Conservation (phyloP, 2,113 vertebrate genomes). For the Poecilia latipinna region DNA sequence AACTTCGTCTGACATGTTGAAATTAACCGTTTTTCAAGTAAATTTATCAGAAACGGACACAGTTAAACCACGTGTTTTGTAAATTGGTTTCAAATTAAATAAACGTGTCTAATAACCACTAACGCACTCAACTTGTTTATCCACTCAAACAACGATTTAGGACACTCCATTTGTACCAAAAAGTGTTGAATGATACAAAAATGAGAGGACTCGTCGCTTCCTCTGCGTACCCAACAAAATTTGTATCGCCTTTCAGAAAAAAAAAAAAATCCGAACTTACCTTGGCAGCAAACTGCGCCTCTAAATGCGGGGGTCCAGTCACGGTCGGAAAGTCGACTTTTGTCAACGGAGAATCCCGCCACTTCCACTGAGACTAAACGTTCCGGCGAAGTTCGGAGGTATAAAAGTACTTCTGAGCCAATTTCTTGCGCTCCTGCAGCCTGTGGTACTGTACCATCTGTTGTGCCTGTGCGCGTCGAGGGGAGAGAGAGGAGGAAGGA, state of each 20-base stretch:
- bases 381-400: constrained; percentile 44
- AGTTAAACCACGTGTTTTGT: neutral
- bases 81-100: neutral
- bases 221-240: neutral
- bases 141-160: neutral
- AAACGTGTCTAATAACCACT: neutral
- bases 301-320: constrained; percentile 58
- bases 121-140: neutral
- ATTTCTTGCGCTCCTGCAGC: constrained; percentile 59
- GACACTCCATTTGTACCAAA: neutral
- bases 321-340: constrained; percentile 40
- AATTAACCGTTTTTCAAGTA: neutral
- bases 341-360: constrained; percentile 23
- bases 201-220: neutral
- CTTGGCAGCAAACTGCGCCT: constrained; percentile 56
- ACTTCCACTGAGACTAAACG: constrained; percentile 4
- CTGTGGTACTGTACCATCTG: constrained; percentile 66
- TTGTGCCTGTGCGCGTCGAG: constrained; percentile 61
- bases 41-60: neutral
- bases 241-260: constrained; percentile 4
- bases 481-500: neutral
- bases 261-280: constrained; percentile 55
- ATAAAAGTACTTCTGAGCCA: constrained; percentile 52
- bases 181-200: neutral
- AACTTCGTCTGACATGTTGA: neutral